Evolutionary conservation across 2,797 vertebrate species (phyloP).

Genomic region (Cottoperca gobio): DNA sequence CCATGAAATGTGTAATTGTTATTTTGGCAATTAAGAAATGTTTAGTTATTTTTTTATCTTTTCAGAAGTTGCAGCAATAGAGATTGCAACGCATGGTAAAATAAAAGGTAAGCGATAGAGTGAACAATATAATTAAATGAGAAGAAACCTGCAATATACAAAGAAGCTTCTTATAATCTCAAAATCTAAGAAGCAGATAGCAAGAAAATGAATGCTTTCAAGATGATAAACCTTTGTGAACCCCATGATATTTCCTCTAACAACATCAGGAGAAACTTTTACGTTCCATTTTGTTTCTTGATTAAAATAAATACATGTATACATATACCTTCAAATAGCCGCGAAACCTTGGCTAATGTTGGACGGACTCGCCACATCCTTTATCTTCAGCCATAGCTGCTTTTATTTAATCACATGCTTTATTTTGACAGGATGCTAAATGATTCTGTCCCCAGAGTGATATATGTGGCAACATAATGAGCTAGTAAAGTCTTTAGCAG

Average conservation of each 20-base stretch:
- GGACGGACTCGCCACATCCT: not conserved
- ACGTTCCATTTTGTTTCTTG: not conserved
- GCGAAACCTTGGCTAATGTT: not conserved
- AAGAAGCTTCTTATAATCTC: too few relatives aligned
- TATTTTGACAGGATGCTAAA: constrained; percentile 62
- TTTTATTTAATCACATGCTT: constrained; percentile 44
- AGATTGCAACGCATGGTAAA: not conserved
- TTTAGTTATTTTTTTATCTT: not conserved
- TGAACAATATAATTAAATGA: too few relatives aligned
- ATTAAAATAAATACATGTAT: too few relatives aligned
- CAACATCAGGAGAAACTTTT: not conserved
- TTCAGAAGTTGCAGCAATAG: not conserved
- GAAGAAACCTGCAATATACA: too few relatives aligned
- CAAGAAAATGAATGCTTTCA: not conserved
- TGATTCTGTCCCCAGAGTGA: constrained; percentile 42
- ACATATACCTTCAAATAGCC: too few relatives aligned
- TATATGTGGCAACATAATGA: constrained; percentile 52
- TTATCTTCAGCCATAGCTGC: constrained; percentile 10
- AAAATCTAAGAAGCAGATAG: not conserved
- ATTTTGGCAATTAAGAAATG: not conserved
- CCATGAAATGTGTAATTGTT: too few relatives aligned
- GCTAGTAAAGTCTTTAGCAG: constrained; percentile 51
- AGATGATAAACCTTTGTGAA: not conserved
- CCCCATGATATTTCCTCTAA: not conserved
- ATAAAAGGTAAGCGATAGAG: not conserved